Conservation (phyloP, 2,113 vertebrate species). For the Centropus unirufus region DNA sequence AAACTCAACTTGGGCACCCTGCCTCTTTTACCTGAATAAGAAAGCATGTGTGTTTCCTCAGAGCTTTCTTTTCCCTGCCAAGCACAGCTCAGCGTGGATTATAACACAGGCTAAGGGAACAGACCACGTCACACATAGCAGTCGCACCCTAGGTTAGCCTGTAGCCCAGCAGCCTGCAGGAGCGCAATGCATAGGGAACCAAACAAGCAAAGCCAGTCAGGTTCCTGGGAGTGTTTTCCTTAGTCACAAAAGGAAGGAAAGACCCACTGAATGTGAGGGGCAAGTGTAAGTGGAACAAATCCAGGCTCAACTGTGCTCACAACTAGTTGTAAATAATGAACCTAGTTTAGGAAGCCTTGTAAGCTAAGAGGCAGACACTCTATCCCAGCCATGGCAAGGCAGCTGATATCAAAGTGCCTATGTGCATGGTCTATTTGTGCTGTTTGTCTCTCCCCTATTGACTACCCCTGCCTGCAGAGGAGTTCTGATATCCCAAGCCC, state of each 20-base stretch:
- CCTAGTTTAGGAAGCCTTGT: background rate
- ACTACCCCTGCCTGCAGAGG: background rate
- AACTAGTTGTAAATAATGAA: background rate
- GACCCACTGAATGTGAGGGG: background rate
- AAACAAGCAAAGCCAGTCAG: background rate
- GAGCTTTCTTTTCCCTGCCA: background rate
- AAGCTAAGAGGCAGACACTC: background rate
- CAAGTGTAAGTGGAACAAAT: background rate
- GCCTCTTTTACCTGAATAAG: background rate
- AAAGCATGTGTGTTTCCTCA: background rate
- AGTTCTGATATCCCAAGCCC: background rate
- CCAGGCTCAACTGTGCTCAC: background rate
- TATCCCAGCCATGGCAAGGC: background rate
- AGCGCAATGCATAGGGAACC: background rate
- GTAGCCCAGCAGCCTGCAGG: background rate
- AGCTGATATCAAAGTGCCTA: background rate
- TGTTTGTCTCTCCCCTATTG: background rate
- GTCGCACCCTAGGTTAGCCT: background rate
- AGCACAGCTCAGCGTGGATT: constrained; percentile 7
- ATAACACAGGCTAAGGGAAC: background rate
- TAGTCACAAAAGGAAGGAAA: background rate
- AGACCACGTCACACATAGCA: background rate
- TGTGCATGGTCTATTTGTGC: background rate
- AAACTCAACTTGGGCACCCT: constrained; percentile 17
- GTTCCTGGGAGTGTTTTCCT: constrained; percentile 15